Base-by-base conservation (phyloP, 2,888 invertebrate genomes). In the Cryptocheilus praepositus region DNA sequence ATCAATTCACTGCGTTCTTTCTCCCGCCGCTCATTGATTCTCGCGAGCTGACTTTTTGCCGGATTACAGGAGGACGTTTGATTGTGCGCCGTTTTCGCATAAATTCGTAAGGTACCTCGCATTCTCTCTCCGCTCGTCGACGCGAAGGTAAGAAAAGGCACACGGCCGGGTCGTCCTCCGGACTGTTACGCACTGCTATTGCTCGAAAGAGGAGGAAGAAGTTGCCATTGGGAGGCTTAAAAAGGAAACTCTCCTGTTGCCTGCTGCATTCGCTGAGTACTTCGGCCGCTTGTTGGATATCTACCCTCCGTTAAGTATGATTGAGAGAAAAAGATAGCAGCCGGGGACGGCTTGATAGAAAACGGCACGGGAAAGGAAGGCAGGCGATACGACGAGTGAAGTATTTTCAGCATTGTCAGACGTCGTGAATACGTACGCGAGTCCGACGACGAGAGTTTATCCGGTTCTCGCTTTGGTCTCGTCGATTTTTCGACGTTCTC, bases 251-350 rank as follows among this genome's bases (percentile, higher is more conserved):
- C 2, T 45, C 18, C 49, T 18, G 16, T 18, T 49, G 7, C 13
- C 49, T 16, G 18, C 49, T 5, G 49, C 49, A 49, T 18, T 49
- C 49, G 15, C 45, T 25, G 55, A 56, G 60, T 55, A 61, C 65
- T 65, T n/a, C 36, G 45, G 28, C 36, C 55, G 61, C 57, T 66
- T 66, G 57, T 55, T 36, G 57, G 45, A 36, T 56, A 61, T 51
- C 61, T 51, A 19, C 59, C 49, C 53, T 56, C 21, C 57, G 51
- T 66, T 66, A 46, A 45, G 53, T 57, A 61, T 46, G 52, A 61
- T 61, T 53, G 61, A 56, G 61, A 18, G 21, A 46, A 25, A 36
- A 49, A 49, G 49, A 18, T n/a, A 49, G 49, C 7, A 5, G 49
- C 3, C 36, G 11, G 36, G 36, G 36, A 7, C 13, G 36, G 13